These are phyloP conservation scores for Shargacucullia verbasci DNA, from an alignment of 2,888 invertebrate species.

Conservation along the genomic window DNA sequence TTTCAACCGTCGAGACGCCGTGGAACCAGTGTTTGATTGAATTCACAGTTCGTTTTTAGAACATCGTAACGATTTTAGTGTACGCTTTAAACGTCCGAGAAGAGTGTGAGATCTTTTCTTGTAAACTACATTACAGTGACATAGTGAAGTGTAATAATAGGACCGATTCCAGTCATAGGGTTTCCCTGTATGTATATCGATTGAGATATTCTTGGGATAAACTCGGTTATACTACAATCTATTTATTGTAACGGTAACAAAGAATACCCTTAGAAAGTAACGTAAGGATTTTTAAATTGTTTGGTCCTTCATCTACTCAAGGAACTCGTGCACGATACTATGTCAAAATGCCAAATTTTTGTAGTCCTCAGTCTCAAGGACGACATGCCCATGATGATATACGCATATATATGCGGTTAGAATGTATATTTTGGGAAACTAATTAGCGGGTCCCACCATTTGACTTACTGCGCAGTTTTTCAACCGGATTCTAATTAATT, in stretches of 20 bases:
- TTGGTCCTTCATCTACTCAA: slow-evolving; percentile 1
- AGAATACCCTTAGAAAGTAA: too few relatives aligned
- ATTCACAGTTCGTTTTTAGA: slow-evolving; percentile 12
- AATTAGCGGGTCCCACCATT: slow-evolving; percentile 27
- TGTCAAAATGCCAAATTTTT: too few relatives aligned
- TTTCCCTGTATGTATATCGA: too few relatives aligned
- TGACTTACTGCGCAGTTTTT: slow-evolving; percentile 26
- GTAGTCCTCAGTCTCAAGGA: slow-evolving; percentile 32
- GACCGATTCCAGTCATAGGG: too few relatives aligned
- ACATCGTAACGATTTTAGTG: slow-evolving; percentile 8
- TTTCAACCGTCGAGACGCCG: slow-evolving; percentile 50
- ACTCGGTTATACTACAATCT: too few relatives aligned
- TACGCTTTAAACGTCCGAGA: slow-evolving; percentile 6
- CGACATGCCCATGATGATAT: slow-evolving; percentile 5
- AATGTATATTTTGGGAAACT: slow-evolving; percentile 29
- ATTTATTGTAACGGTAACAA: neutral
- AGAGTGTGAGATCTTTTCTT: too few relatives aligned
- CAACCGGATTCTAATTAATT: slow-evolving; percentile 13
- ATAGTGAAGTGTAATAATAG: too few relatives aligned
- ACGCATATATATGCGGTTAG: slow-evolving; percentile 34
- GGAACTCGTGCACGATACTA: too few relatives aligned
- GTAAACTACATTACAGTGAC: too few relatives aligned
- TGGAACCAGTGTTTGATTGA: slow-evolving; percentile 43
- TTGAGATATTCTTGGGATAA: too few relatives aligned
- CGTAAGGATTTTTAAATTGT: too few relatives aligned